phyloP scores from a whole-genome alignment of 2,888 invertebrate genomes.

The Lymantria monacha region DNA sequence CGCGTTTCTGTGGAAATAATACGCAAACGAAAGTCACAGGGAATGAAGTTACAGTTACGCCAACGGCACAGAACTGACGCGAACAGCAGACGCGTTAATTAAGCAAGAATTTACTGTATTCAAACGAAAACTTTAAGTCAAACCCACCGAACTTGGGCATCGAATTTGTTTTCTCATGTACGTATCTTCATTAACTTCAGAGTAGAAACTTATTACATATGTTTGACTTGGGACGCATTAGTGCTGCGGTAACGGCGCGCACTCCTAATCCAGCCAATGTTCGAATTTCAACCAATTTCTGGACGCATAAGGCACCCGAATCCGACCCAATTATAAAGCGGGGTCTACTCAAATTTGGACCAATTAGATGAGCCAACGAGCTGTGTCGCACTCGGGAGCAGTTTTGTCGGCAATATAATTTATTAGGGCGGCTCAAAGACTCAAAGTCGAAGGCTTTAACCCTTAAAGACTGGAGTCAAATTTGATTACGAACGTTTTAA shows the following conservation, averaged over 20 bases:
- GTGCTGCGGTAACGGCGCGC: slow-evolving; percentile 61
- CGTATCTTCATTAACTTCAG: slow-evolving; percentile 69
- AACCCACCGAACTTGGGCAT: slow-evolving; percentile 58
- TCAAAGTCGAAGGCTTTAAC: slow-evolving; percentile 77
- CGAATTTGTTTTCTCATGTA: slow-evolving; percentile 67
- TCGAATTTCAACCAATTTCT: slow-evolving; percentile 74
- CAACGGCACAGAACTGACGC: slow-evolving; percentile 32
- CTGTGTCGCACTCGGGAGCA: slow-evolving; percentile 79
- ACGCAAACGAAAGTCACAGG: slow-evolving; percentile 44
- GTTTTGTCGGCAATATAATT: slow-evolving; percentile 82
- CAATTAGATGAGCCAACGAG: slow-evolving; percentile 81
- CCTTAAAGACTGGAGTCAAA: slow-evolving; percentile 80
- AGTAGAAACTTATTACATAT: slow-evolving; percentile 69
- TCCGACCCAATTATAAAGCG: slow-evolving; percentile 75
- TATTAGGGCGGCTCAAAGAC: slow-evolving; percentile 75
- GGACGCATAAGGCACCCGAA: slow-evolving; percentile 63
- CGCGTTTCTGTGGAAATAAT: slow-evolving; percentile 48
- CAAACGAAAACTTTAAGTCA: slow-evolving; percentile 66
- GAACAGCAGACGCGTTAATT: slow-evolving; percentile 63
- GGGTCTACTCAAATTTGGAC: slow-evolving; percentile 76
- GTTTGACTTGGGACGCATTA: slow-evolving; percentile 60
- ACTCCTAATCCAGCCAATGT: slow-evolving; percentile 63
- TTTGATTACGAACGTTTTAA: slow-evolving; percentile 78
- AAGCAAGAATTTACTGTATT: slow-evolving; percentile 72
- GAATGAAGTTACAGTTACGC: slow-evolving; percentile 41